Evolutionary conservation across 2,797 vertebrate genomes (phyloP), one percentile per base, ranked within the genome.

Genomic region (Alfaro cultratus): DNA sequence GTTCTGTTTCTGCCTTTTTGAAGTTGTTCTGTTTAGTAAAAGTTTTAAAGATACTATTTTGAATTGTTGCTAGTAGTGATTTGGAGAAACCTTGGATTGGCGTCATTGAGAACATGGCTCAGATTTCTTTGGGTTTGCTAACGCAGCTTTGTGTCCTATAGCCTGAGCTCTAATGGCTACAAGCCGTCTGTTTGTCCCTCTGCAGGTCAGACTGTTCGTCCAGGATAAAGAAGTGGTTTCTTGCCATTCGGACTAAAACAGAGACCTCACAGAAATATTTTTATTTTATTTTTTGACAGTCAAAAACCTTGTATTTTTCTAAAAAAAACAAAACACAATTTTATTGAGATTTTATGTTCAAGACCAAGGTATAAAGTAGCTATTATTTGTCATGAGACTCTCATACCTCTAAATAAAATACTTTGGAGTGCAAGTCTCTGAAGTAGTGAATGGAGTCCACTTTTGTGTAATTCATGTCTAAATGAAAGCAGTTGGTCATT

Each of bases 121-220:
- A 73, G 81, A 85, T 85, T 45, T 75, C 74, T 39, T 72, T 2
- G 0, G n/a, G 83, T 88, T 85, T 93, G 90, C 91, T 80, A 88
- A 88, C 77, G 73, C 88, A 91, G 91, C 86, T 90, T 41, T 74
- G 83, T 41, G 73, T 86, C 75, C 41, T 46, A 74, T 79, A 67
- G 84, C 81, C 90, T 92, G 85, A 87, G 87, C 85, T 86, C 76
- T 81, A 83, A 83, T 73, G 1, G 64, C 71, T n/a, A 47, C 79
- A 79, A n/a, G 79, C 74, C 1, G 12, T 76, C 77, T 43, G 80
- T 87, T 84, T 57, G 53, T 80, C 74, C 57, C 34, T 78, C 79
- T 53, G 78, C 82, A 79, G 80, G 85, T 83, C 51, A 2, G 67
- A 64, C 79, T 55, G 71, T 87, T 81, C 76, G 26, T 82, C 49